These are phyloP conservation scores for Pollenia amentaria DNA, from an alignment of 2,888 invertebrate species.

Conservation along the genomic window DNA sequence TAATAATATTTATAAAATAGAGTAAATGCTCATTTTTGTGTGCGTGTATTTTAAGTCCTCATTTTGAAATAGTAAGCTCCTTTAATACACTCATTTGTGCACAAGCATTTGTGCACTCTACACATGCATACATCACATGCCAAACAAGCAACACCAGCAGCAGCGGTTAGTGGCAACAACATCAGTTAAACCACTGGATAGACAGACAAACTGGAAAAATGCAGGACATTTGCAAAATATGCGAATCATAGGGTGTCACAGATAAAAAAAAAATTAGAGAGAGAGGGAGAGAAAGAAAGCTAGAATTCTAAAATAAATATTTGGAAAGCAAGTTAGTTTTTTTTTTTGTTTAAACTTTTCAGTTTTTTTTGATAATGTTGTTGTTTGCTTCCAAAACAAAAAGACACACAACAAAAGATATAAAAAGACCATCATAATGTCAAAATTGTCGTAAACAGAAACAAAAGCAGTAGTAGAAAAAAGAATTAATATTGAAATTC, in stretches of 20 bases:
- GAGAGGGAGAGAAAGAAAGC: too few species aligned
- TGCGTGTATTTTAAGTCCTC: background rate
- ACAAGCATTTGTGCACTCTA: too few species aligned
- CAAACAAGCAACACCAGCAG: slow-evolving; percentile 5
- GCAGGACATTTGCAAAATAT: slow-evolving; percentile 9
- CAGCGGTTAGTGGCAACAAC: too few species aligned
- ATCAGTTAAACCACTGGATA: background rate
- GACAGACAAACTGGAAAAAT: background rate
- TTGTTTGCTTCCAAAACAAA: background rate
- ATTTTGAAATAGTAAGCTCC: slow-evolving; percentile 11
- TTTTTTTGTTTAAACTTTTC: background rate
- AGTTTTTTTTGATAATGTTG: background rate
- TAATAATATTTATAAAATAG: background rate
- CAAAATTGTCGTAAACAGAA: background rate
- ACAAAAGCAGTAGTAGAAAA: background rate
- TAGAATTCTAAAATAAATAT: background rate
- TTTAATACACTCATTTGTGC: slow-evolving; percentile 12
- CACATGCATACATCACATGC: background rate
- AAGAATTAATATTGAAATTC: slow-evolving; percentile 6
- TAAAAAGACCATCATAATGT: background rate
- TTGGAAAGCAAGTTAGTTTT: background rate
- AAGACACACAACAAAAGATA: background rate
- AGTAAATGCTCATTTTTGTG: background rate
- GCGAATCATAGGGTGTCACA: background rate
- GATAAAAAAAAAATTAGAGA: background rate